Evolutionary conservation across 2,797 vertebrate species (phyloP).

Genomic region (Basileuterus tristriatus): DNA sequence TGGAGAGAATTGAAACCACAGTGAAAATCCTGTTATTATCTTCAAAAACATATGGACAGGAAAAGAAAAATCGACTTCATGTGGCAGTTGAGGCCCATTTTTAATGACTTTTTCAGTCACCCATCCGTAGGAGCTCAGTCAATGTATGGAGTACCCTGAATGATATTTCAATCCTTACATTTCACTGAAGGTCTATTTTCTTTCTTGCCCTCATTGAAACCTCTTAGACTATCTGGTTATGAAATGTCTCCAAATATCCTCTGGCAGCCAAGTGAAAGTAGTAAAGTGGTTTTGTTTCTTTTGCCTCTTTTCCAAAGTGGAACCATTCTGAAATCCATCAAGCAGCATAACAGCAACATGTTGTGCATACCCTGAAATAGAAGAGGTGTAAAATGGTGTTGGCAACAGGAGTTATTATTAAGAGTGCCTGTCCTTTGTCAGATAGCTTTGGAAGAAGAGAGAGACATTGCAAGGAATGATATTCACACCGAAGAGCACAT

Average conservation of each 20-base stretch:
- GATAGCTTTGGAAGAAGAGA: not conserved
- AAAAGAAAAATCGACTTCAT: not conserved
- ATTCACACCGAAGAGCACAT: not conserved
- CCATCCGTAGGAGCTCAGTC: not conserved
- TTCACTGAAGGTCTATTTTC: not conserved
- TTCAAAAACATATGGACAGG: not conserved
- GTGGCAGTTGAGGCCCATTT: not conserved
- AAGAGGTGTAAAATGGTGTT: slow-evolving; percentile 23
- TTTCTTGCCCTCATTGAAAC: slow-evolving; percentile 21
- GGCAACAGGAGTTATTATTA: not conserved
- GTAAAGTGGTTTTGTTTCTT: slow-evolving; percentile 21
- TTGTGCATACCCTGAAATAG: not conserved
- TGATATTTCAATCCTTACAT: not conserved
- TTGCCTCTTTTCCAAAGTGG: not conserved
- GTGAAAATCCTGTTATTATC: slow-evolving; percentile 13
- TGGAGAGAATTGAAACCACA: slow-evolving; percentile 27
- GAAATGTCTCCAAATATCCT: slow-evolving; percentile 10
- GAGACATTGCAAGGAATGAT: not conserved
- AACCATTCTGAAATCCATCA: not conserved
- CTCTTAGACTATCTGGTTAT: not conserved
- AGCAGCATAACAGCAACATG: not conserved
- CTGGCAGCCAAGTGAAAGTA: slow-evolving; percentile 16
- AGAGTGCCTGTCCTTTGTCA: not conserved
- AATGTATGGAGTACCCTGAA: not conserved
- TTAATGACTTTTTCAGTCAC: not conserved